Evolutionary conservation across 2,113 vertebrate species (phyloP), one percentile per base, ranked within the genome.

Genomic region (Dipodomys merriami): DNA sequence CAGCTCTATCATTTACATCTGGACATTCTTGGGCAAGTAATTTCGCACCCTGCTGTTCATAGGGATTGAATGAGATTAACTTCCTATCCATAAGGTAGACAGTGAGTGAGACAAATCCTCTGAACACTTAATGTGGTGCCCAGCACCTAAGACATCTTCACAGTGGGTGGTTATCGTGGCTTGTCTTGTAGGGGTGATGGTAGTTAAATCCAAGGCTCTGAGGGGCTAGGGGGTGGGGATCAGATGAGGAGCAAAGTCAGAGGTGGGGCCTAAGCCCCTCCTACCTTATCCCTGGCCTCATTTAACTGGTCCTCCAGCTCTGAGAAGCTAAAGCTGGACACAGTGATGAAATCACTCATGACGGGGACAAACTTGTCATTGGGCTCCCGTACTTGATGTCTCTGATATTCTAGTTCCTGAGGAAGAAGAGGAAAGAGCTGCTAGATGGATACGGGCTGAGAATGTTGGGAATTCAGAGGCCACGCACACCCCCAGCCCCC

Each of bases 241-340:
- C 62, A 64, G 62, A 1, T 6, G 7, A 5, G 35, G 18, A 39
- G 19, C 22, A 11, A 57, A 57, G 4, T 35, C 4, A 9, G 22
- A 53, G 67, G 8, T 18, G 6, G 23, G 29, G 53, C 53, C 20
- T 15, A 11, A 3, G 30, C 0, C 33, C 13, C 39, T 65, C 95
- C 77, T 98, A 99, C 99, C 99, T 99, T 99, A 95, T 99, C 98
- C 97, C 98, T 99, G 96, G 99, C 99, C 76, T 99, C 99, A 0
- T 96, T 98, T 76, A 99, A 98, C 95, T 99, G 99, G 88, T 99
- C 99, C 95, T 99, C 99, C 89, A 99, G 98, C 95, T 99, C 99
- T 0, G 99, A 99, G 98, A 99, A 99, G 97, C 99, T 99, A 98
- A 99, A 99, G 95, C 99, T 99, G 60, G 99, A 99, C 93, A 99